Base-by-base conservation (phyloP, 2,113 vertebrate species). In the Lonchura striata region DNA sequence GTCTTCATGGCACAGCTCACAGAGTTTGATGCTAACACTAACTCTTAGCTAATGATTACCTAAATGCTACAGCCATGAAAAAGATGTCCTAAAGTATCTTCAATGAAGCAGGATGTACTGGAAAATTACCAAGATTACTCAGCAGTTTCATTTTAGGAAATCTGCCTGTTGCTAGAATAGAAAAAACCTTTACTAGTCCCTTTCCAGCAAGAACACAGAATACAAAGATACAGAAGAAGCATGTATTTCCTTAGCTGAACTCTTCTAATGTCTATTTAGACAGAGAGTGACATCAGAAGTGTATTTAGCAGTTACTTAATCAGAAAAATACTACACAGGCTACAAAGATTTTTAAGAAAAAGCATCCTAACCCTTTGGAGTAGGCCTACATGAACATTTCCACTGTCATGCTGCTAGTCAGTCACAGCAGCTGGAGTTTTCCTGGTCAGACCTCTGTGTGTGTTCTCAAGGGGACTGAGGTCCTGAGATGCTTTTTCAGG, bases 41-140 rank as follows among this genome's bases (percentile, higher is more conserved):
- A 2, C 53, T 87, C 77, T 72, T 82, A 72, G 53, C 28, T 85
- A 89, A 64, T 7, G 5, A 85, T 65, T 92, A 91, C 65, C 84
- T 82, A 82, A 81, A 76, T 42, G 74, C 61, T 89, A 56, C 28
- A 87, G 49, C 44, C 81, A 72, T 82, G 65, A 84, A 86, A 94
- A 88, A 60, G 27, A 44, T 70, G 57, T 33, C 85, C 49, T 61
- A 80, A 87, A 94, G 80, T 76, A 61, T 49, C 69, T 69, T 61
- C 79, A 94, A 82, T 69, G 81, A 91, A 94, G 42, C 15, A 92
- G 46, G 23, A 42, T 61, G 76, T 61, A 85, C 70, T 95, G 91
- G 65, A 82, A 94, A 95, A 90, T 50, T 28, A 94, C 44, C 53
- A 88, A 71, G 81, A 82, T 95, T 91, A 92, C 37, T 89, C 94